Evolutionary conservation across 1,140 invertebrate species (phyloP).

Genomic region (Paraescarpia echinospica): DNA sequence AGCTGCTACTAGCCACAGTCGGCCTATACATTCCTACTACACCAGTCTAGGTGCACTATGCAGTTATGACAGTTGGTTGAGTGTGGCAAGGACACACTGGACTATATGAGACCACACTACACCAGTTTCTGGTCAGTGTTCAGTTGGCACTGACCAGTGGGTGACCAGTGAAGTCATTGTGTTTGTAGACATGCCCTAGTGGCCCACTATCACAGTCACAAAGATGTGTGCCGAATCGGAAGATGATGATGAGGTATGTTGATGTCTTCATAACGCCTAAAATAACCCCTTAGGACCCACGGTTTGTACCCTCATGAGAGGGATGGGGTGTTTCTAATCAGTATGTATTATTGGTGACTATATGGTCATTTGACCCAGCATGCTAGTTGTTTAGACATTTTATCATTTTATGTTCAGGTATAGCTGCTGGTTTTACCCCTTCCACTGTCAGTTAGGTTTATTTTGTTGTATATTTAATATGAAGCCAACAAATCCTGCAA

Average conservation of each 20-base stretch:
- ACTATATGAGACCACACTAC: background rate
- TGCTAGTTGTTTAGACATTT: background rate
- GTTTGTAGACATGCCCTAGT: too few relatives aligned
- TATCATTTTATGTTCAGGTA: background rate
- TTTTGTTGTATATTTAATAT: background rate
- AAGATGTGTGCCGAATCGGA: background rate
- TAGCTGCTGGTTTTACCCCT: background rate
- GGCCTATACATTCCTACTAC: background rate
- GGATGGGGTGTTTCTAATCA: background rate
- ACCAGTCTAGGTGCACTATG: background rate
- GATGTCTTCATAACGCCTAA: background rate
- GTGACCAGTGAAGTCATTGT: too few relatives aligned
- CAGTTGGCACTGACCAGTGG: background rate
- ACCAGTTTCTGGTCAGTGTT: background rate
- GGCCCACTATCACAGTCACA: background rate
- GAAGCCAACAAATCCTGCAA: background rate
- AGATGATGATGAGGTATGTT: background rate
- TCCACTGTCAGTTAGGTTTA: background rate
- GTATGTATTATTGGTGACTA: background rate
- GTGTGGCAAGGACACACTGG: too few relatives aligned
- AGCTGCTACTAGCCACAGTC: background rate
- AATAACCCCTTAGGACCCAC: background rate
- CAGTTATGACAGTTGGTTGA: background rate
- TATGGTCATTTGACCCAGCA: background rate
- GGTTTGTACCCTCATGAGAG: background rate